Evolutionary conservation across 92 coral and sea anemone genomes (phyloP), one percentile per base, ranked within the genome.

Genomic region (Micromussa lordhowensis): DNA sequence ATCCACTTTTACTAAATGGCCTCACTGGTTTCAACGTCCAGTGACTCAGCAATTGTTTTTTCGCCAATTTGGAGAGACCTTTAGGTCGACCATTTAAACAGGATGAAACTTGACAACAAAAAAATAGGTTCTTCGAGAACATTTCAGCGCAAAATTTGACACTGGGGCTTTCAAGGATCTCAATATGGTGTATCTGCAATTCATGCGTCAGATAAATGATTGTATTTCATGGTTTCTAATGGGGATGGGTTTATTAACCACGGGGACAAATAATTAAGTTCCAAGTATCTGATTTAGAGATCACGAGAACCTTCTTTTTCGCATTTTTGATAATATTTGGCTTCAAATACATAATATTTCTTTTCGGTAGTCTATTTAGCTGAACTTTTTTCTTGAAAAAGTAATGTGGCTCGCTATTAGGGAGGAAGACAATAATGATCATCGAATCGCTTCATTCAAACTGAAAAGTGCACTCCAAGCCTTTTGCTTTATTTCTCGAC

Each of bases 221-320:
- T 82, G 36, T 21, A 8, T 38, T 64, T 28, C 75, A 40, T 21
- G 28, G 16, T 54, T 68, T 17, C 24, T 73, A 34, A 21, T 34
- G 44, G 40, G 26, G 78, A 32, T 35, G 40, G 12, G 38, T 73
- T 13, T 22, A 15, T n/a, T n/a, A 40, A 16, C 74, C 28, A 24
- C 17, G 17, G 31, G 59, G 29, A 14, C 59, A 63, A 63, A 61
- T 80, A 63, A 61, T 80, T 24, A 35, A 64, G 64, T 80, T 80
- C 63, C 49, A 75, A 31, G 30, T 18, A 40, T 34, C 69, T n/a
- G 48, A 79, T 31, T 38, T 26, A 0, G n/a, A 82, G 53, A 57
- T 82, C 75, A 82, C 85, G 77, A 68, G 44, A 66, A 17, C 29
- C 31, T 17, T 49, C 51, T 44, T 44, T 38, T 61, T 22, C 59